These are phyloP conservation scores for Agrotis ipsilon DNA, from an alignment of 2,888 invertebrate genomes.

Conservation along the genomic window DNA sequence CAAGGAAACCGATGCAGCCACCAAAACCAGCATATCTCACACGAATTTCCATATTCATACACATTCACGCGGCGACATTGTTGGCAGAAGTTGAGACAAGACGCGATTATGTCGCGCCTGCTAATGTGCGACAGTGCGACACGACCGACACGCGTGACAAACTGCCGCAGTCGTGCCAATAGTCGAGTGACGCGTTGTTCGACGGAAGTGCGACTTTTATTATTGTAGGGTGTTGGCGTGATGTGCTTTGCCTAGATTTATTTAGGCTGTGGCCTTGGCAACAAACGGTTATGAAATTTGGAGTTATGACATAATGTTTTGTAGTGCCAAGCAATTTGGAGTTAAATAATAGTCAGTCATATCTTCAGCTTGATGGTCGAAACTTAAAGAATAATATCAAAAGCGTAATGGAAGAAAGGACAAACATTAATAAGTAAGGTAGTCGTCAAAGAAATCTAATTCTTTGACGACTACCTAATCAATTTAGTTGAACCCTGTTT, in stretches of 20 bases:
- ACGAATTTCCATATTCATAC: conserved; percentile 50
- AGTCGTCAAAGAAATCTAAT: background rate
- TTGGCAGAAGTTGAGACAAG: conserved; percentile 53
- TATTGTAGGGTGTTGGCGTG: conserved; percentile 29
- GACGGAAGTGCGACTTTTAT: conserved; percentile 45
- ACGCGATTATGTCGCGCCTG: conserved; percentile 56
- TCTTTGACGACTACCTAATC: too few relatives aligned
- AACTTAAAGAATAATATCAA: background rate
- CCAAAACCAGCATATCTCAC: conserved; percentile 30
- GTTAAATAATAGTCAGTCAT: background rate
- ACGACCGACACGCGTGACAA: conserved; percentile 26
- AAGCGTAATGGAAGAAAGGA: background rate
- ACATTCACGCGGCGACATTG: conserved; percentile 26
- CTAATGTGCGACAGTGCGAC: conserved; percentile 46
- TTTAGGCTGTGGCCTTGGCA: conserved; percentile 10
- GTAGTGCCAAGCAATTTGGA: background rate
- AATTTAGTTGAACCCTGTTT: background rate
- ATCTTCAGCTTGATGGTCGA: background rate
- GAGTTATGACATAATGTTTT: background rate
- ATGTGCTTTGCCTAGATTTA: conserved; percentile 17
- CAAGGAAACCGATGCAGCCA: conserved; percentile 1
- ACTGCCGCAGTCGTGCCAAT: conserved; percentile 38
- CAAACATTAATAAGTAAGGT: background rate
- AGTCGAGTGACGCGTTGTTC: conserved; percentile 21
- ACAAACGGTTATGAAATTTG: background rate